Base-by-base conservation (phyloP, 2,113 vertebrate species). In the Oplegnathus fasciatus region DNA sequence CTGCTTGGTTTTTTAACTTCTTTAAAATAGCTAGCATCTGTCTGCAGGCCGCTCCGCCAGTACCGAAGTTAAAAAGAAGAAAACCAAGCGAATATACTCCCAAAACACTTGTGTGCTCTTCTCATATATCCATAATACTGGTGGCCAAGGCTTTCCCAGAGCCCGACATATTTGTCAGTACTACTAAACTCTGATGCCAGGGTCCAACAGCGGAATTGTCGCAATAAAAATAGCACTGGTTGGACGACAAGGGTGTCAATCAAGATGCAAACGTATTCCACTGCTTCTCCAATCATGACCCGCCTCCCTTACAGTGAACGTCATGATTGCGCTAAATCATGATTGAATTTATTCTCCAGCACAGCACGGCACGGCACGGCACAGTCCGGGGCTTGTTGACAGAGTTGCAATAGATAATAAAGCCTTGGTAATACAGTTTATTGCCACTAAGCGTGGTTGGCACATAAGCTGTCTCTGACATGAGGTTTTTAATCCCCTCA, bases 101-200 rank as follows among this genome's bases (percentile, higher is more conserved):
- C 65, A 13, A 54, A 44, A 58, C 9, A 66, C 48, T 5, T 0
- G 26, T 20, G 40, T 26, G 26, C 9, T 78, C 58, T 28, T 66
- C 50, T 86, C 75, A 78, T 64, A 48, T 62, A 37, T 67, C 74
- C 69, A 26, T 40, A 32, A 17, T n/a, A 61, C 22, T 57, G 40
- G 40, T 60, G 44, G 50, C 26, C 37, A 54, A 55, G 1, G 75
- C 71, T 68, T 17, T 60, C 73, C 82, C 78, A 78, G 58, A 83
- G 83, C 79, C 85, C 86, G 83, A 89, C 81, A 89, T 83, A 70
- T 86, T 90, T 75, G 67, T 82, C 89, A 78, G 74, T 82, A 86
- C 65, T 81, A 78, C 73, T 75, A 75, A 85, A 87, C 85, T 89
- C 87, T 15, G 67, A 75, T 55, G 75, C 84, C 69, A 83, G 34